Conservation (phyloP, 2,888 invertebrate species). For the Sphaeridia pumilis region DNA sequence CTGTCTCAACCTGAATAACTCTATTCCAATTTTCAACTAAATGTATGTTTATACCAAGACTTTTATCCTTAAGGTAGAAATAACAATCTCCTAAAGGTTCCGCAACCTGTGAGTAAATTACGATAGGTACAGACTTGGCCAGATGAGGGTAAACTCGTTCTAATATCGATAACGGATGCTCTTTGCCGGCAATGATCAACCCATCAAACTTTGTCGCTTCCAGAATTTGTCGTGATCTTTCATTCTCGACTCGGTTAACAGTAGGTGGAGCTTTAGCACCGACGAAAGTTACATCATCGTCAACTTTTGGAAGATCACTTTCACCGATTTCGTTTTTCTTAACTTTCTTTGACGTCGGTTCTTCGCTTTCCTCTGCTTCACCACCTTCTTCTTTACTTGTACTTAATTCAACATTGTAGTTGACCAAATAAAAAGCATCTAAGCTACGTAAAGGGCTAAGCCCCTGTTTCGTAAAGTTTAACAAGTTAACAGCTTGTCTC, state of each 20-base stretch:
- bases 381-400: neutral
- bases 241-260: constrained; percentile 30
- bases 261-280: constrained; percentile 7
- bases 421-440: constrained; percentile 57
- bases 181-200: constrained; percentile 65
- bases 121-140: constrained; percentile 68
- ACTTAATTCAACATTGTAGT: neutral
- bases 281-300: neutral
- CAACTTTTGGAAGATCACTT: neutral
- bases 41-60: constrained; percentile 59
- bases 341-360: neutral
- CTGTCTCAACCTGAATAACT: constrained; percentile 76
- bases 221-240: constrained; percentile 21
- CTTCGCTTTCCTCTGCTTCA: neutral
- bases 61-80: constrained; percentile 57
- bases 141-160: constrained; percentile 63
- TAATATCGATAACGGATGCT: constrained; percentile 71
- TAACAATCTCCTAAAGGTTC: constrained; percentile 71
- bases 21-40: constrained; percentile 78
- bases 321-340: constrained; percentile 2
- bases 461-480: constrained; percentile 65
- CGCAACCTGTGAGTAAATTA: constrained; percentile 56
- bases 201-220: constrained; percentile 43
- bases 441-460: constrained; percentile 57
- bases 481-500: constrained; percentile 59